These are phyloP conservation scores for Hippocampus kuda DNA, from an alignment of 2,797 vertebrate genomes.

Conservation along the genomic window DNA sequence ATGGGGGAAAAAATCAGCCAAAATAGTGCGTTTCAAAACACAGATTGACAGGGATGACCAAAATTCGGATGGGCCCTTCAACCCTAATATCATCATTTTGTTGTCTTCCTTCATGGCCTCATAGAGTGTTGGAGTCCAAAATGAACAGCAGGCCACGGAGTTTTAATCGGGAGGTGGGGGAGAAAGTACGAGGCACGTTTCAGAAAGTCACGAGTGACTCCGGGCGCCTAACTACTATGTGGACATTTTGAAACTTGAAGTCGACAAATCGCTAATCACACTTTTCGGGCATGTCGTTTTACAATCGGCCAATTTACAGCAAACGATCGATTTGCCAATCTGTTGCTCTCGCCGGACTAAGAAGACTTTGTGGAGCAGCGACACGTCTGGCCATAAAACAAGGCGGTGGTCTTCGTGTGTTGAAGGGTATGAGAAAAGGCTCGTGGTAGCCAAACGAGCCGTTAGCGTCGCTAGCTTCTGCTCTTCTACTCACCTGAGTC, in stretches of 20 bases:
- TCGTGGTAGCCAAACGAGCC: no score
- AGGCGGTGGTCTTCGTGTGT: no score
- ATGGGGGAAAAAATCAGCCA: neutral
- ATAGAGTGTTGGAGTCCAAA: slow-evolving; percentile 3
- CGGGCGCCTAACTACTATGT: neutral
- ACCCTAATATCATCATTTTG: slow-evolving; percentile 56
- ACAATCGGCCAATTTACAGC: no score
- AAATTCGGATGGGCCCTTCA: slow-evolving; percentile 40
- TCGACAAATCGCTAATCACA: no score
- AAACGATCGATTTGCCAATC: no score
- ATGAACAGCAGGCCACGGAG: slow-evolving; percentile 23
- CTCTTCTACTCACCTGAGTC: no score
- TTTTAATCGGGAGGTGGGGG: slow-evolving; percentile 19
- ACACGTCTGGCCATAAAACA: no score
- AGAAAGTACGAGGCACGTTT: slow-evolving; percentile 8
- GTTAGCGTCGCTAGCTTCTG: no score
- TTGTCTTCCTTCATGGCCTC: slow-evolving; percentile 15
- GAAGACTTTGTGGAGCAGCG: no score
- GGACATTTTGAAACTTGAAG: neutral
- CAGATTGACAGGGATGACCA: slow-evolving; percentile 53
- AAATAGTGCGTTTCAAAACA: slow-evolving; percentile 33
- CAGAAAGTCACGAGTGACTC: neutral
- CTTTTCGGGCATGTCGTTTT: no score
- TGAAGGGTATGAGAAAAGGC: no score
- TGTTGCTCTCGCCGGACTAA: no score